phyloP scores from a whole-genome alignment of 2,888 invertebrate species.

The Tipula vernalis region DNA sequence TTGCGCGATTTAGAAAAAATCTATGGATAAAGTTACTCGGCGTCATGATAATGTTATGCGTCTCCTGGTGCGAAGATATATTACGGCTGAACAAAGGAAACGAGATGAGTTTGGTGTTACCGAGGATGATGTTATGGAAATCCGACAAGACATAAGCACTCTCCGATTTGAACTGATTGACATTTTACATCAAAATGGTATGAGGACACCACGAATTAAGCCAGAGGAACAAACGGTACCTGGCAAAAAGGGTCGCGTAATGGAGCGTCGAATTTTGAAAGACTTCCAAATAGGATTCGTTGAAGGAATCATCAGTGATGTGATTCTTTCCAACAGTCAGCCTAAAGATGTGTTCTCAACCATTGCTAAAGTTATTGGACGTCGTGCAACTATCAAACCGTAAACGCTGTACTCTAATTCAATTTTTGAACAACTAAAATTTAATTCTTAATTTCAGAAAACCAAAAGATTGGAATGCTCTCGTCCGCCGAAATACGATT shows the following conservation, averaged over 20 bases:
- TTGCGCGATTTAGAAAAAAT: slow-evolving; percentile 48
- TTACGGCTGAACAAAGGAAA: slow-evolving; percentile 77
- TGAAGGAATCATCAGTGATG: slow-evolving; percentile 66
- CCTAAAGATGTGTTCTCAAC: slow-evolving; percentile 66
- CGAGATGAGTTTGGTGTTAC: slow-evolving; percentile 86
- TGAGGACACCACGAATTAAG: slow-evolving; percentile 65
- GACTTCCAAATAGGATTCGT: slow-evolving; percentile 86
- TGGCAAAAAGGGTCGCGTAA: slow-evolving; percentile 72
- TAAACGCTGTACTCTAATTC: neutral
- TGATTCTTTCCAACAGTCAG: slow-evolving; percentile 43
- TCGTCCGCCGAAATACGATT: slow-evolving; percentile 59
- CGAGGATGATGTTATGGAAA: slow-evolving; percentile 97
- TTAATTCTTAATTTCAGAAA: slow-evolving; percentile 26
- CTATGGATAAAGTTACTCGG: slow-evolving; percentile 53
- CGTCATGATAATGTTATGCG: slow-evolving; percentile 79
- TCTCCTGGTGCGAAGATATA: slow-evolving; percentile 77
- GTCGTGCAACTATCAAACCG: slow-evolving; percentile 27
- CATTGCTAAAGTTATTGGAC: slow-evolving; percentile 68
- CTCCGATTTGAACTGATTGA: slow-evolving; percentile 86
- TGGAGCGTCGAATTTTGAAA: slow-evolving; percentile 74
- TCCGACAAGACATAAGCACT: slow-evolving; percentile 93
- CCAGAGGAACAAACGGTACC: slow-evolving; percentile 48
- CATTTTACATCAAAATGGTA: slow-evolving; percentile 79
- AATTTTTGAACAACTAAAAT: neutral
- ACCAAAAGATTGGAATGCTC: slow-evolving; percentile 74